Conservation (phyloP, 2,888 invertebrate genomes). For the Mesochorus sp. region DNA sequence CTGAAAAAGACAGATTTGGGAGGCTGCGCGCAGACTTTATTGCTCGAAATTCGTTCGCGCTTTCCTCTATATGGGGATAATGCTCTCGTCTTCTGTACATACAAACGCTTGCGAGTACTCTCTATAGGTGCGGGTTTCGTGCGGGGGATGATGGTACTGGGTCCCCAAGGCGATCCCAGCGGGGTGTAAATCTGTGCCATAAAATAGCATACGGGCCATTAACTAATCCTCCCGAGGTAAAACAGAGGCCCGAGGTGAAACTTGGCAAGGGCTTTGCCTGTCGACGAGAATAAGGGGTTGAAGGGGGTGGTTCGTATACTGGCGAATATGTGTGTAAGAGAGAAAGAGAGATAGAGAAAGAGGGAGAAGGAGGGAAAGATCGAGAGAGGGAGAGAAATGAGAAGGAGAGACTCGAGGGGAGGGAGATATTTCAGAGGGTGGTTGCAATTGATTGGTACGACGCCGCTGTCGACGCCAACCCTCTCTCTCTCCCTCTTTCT, state of each 20-base stretch:
- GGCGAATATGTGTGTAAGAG: background rate
- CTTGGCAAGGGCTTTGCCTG: constrained; percentile 35
- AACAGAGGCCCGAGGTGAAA: constrained; percentile 69
- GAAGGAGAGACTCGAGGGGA: too few relatives aligned
- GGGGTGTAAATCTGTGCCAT: constrained; percentile 79
- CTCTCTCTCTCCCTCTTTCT: constrained; percentile 11
- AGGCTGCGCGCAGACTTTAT: too few relatives aligned
- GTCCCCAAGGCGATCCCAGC: constrained; percentile 45
- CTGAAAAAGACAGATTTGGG: too few relatives aligned
- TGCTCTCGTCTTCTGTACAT: too few relatives aligned
- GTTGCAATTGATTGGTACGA: constrained; percentile 79
- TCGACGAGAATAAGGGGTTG: constrained; percentile 36
- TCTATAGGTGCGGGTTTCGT: constrained; percentile 9
- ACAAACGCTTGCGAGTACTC: background rate
- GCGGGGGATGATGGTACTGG: constrained; percentile 31
- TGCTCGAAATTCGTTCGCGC: too few relatives aligned
- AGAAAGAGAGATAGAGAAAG: constrained; percentile 24
- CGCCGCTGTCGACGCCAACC: constrained; percentile 72
- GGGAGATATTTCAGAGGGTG: constrained; percentile 74
- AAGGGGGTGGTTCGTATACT: constrained; percentile 10
- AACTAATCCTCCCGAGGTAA: constrained; percentile 79
- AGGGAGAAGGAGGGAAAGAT: constrained; percentile 57
- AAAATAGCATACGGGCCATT: constrained; percentile 80
- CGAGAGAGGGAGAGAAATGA: too few relatives aligned
- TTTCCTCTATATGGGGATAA: too few relatives aligned